These are phyloP conservation scores for Agrochola circellaris DNA, from an alignment of 2,888 invertebrate species.

Conservation along the genomic window DNA sequence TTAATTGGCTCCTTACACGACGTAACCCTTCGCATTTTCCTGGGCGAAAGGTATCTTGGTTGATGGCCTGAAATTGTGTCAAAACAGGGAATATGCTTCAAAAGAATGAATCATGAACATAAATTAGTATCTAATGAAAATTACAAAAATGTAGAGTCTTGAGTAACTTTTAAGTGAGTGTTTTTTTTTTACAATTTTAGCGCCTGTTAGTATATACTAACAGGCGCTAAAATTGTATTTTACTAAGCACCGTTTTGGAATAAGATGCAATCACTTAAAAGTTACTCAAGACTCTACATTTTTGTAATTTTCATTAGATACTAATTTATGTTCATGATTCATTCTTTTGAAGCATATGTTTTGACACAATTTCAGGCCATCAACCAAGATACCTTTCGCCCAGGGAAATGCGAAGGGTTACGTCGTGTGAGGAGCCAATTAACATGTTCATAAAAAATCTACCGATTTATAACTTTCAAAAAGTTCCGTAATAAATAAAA, in stretches of 20 bases:
- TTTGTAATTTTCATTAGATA: no score
- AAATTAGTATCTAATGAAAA: no score
- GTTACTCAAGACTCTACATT: no score
- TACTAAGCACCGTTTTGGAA: no score
- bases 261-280: no score
- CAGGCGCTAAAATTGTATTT: no score
- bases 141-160: no score
- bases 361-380: background rate
- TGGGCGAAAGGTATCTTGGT: background rate
- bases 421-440: background rate
- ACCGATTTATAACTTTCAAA: background rate
- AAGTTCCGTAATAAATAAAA: conserved; percentile 18
- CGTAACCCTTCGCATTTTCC: background rate
- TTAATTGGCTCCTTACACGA: background rate
- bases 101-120: no score
- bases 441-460: background rate
- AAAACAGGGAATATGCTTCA: background rate
- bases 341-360: background rate
- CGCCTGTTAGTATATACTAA: no score
- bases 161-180: no score
- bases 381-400: background rate
- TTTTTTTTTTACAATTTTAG: no score
- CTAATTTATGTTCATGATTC: no score
- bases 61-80: background rate
- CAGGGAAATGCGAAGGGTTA: background rate